Evolutionary conservation across 2,797 vertebrate species (phyloP), one percentile per base, ranked within the genome.

Genomic region (Nasua narica): DNA sequence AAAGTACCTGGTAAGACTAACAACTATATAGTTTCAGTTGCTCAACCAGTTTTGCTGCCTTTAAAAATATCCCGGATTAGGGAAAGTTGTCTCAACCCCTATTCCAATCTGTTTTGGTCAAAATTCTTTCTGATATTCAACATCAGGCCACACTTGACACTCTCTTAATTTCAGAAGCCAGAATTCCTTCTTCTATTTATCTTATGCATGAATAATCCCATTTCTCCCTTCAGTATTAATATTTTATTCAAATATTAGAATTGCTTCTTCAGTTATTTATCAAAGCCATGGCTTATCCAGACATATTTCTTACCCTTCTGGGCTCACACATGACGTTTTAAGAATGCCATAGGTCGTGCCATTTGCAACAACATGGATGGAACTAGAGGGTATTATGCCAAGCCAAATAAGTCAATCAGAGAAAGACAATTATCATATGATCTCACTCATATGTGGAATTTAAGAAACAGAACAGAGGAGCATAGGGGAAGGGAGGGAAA

Each of bases 11-110:
- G 93, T 81, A 91, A 95, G 56, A 94, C 32, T 52, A 84, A 94
- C 54, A 87, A 67, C 62, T 90, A 27, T 69, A 46, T 89, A 74
- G n/a, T 94, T 88, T 76, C 84, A 93, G 82, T 93, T 91, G 62
- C 37, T 72, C 78, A 91, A 46, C 65, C 65, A 86, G 76, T 95
- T 93, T 94, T 90, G 19, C 50, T 90, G 25, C 77, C 60, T 95
- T 90, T 60, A 56, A 67, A 93, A 95, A 18, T 79, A 69, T 81
- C 77, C 43, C 50, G 8, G 54, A 96, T 54, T 10, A n/a, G 12
- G 8, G 60, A 90, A 81, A 25, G 2, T 65, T 83, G 58, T 94
- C 67, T 94, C 52, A 81, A 77, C 35, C 76, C 82, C 74, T 67
- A 88, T 12, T 95, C 37, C 25, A 46, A 7, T 65, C 90, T 84